Evolutionary conservation across 2,797 vertebrate species (phyloP), one percentile per base, ranked within the genome.

Genomic region (Parauchenoglanis punctatus): DNA sequence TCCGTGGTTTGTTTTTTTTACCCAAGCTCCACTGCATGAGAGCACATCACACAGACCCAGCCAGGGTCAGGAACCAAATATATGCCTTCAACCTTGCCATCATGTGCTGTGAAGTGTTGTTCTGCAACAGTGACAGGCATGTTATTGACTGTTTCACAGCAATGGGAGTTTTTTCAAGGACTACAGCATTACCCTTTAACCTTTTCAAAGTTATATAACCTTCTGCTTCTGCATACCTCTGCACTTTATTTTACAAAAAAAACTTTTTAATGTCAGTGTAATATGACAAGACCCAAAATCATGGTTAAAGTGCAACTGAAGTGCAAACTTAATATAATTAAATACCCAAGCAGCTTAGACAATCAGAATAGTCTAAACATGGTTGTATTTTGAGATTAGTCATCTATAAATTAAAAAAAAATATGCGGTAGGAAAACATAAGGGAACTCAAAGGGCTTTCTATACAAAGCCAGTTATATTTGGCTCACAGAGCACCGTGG

Each of bases 401-500:
- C 31, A 25, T 13, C 44, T 52, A 11, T n/a, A 1, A 59, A 59
- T 59, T 49, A 49, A 58, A 13, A 7, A 63, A 82, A 25, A 54
- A 77, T 15, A 25, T 11, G 20, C 15, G 18, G 63, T n/a, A n/a
- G 31, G 67, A 81, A 58, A 81, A 40, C 75, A 40, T 78, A 44
- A 68, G 13, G 17, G 12, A 28, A 75, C 13, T n/a, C 4, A 75
- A 58, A 40, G 35, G 35, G 35, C 35, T 35, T 58, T 86, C 72
- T 75, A 76, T 84, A 56, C 31, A 63, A 84, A 58, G 68, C 5
- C 28, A 15, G 90, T 92, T 88, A 90, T 82, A 70, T 80, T 72
- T 52, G 80, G 76, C 86, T 91, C 84, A 70, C 81, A 91, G 88
- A 20, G 89, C 85, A 76, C 84, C 72, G 61, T 59, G 28, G 20